Conservation (phyloP, 2,797 vertebrate genomes). For the Tinamus major region DNA sequence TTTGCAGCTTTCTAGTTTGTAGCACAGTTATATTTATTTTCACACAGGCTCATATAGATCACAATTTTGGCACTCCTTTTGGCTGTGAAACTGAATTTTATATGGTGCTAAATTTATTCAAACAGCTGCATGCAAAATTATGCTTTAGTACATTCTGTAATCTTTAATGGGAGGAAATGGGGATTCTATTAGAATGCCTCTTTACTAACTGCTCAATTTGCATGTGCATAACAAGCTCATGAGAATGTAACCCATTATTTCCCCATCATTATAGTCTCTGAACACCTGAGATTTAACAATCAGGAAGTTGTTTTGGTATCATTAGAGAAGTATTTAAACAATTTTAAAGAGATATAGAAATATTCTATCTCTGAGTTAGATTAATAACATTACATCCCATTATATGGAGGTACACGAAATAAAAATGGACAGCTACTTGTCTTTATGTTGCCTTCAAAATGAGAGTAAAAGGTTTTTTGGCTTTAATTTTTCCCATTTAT, state of each 20-base stretch:
- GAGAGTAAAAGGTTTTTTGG: background rate
- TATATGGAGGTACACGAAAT: background rate
- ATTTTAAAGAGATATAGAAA: background rate
- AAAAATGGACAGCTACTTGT: background rate
- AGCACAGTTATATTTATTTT: background rate
- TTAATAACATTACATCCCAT: background rate
- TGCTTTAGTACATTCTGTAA: constrained; percentile 8
- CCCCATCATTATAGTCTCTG: background rate
- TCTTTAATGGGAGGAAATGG: background rate
- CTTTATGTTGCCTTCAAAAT: background rate
- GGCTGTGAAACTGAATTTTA: background rate
- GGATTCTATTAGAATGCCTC: constrained; percentile 26
- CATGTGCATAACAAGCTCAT: background rate
- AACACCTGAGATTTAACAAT: background rate
- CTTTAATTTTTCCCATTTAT: background rate
- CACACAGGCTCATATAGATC: background rate
- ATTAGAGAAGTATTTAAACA: background rate
- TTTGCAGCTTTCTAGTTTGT: background rate
- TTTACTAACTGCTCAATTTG: background rate
- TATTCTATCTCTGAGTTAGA: background rate
- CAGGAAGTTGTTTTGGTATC: background rate
- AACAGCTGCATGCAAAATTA: constrained; percentile 34
- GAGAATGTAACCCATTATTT: constrained; percentile 6
- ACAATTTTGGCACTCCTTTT: background rate
- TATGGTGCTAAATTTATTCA: constrained; percentile 32